Evolutionary conservation across 2,888 invertebrate species (phyloP).

Genomic region (Microctonus hyperodae): DNA sequence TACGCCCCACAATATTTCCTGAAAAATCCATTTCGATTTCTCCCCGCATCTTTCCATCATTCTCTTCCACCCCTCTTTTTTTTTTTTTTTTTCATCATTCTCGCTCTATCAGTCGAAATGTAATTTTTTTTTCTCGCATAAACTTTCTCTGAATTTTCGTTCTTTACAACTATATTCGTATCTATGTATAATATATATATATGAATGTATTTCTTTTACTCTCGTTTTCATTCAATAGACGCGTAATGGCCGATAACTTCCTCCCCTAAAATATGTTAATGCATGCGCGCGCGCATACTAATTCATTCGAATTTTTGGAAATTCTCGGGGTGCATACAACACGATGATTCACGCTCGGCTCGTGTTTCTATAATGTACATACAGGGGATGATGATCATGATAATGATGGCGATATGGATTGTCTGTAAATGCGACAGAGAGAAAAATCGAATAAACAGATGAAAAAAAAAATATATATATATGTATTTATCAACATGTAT

Average conservation of each 20-base stretch:
- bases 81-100: constrained; percentile 1
- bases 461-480: neutral
- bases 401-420: neutral
- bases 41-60: constrained; percentile 36
- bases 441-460: no score
- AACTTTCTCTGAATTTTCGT: neutral
- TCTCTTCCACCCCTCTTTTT: constrained; percentile 3
- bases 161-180: constrained; percentile 40
- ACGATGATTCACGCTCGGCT: constrained; percentile 52
- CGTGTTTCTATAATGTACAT: constrained; percentile 28
- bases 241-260: constrained; percentile 54
- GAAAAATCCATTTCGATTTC: constrained; percentile 51
- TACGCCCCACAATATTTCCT: constrained; percentile 38
- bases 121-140: constrained; percentile 22
- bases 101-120: constrained; percentile 25
- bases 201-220: constrained; percentile 30
- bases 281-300: constrained; percentile 57
- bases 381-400: constrained; percentile 4
- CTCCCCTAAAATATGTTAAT: constrained; percentile 56
- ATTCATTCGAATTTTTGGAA: constrained; percentile 60
- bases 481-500: no score
- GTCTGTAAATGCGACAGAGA: constrained; percentile 16
- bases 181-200: constrained; percentile 26
- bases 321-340: constrained; percentile 29
- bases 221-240: constrained; percentile 41